Conservation (phyloP, 2,888 invertebrate genomes). For the Amblyteles armatorius region DNA sequence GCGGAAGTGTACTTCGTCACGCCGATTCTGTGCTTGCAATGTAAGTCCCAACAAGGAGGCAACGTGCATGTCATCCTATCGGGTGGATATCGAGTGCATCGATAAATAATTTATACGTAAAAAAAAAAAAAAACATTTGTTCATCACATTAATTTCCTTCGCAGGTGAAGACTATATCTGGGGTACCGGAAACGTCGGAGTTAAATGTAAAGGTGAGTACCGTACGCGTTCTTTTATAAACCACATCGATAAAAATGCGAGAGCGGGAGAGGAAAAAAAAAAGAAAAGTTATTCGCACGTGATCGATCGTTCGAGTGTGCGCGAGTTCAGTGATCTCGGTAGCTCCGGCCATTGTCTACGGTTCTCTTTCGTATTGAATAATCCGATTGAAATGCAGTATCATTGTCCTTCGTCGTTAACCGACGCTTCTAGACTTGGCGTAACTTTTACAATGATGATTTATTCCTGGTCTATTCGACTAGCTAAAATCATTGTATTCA, state of each 20-base stretch:
- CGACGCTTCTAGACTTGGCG: constrained; percentile 36
- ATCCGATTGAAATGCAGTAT: constrained; percentile 60
- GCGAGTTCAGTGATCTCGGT: constrained; percentile 66
- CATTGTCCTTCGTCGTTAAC: constrained; percentile 46
- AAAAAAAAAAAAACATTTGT: not conserved
- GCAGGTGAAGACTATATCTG: constrained; percentile 88
- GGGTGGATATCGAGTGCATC: constrained; percentile 1
- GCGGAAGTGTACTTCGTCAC: constrained; percentile 86
- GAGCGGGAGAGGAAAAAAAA: not conserved
- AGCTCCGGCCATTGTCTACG: constrained; percentile 66
- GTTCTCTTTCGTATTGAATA: constrained; percentile 60
- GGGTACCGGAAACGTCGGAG: constrained; percentile 87
- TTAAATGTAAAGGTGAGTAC: constrained; percentile 87
- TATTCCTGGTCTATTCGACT: constrained; percentile 37
- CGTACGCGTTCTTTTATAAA: constrained; percentile 6
- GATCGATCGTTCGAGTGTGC: constrained; percentile 54
- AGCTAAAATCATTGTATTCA: constrained; percentile 45
- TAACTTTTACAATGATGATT: constrained; percentile 4
- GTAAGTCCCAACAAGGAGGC: constrained; percentile 83
- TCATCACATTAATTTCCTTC: constrained; percentile 71
- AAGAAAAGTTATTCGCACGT: constrained; percentile 39
- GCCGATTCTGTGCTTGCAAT: constrained; percentile 86
- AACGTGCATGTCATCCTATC: not conserved
- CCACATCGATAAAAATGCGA: constrained; percentile 27
- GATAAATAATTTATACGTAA: constrained; percentile 1